A percentile compares a stretch with the other conserved stretches of the same genome.
phyloP scores from a whole-genome alignment of 2,888 invertebrate genomes.

The Sesamia inferens region DNA sequence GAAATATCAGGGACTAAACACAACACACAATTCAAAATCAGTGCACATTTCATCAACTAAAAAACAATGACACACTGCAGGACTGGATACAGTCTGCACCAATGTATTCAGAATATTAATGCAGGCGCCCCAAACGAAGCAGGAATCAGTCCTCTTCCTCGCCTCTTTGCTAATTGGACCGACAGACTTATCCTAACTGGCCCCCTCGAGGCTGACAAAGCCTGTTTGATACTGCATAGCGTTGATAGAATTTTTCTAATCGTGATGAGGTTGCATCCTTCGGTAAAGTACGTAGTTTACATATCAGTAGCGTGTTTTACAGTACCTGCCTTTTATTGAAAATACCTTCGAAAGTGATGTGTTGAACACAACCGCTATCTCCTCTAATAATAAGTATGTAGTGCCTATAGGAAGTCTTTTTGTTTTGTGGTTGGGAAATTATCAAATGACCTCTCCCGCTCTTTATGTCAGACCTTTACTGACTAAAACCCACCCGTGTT shows the following conservation, averaged over 20 bases:
- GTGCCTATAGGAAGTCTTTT: too few relatives aligned
- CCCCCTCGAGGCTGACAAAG: constrained; percentile 32
- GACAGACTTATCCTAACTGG: constrained; percentile 25
- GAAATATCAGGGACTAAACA: not conserved
- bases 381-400: not conserved
- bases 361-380: not conserved
- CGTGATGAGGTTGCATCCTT: not conserved
- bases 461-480: not conserved
- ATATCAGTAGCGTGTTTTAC: not conserved
- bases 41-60: constrained; percentile 32
- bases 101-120: constrained; percentile 56
- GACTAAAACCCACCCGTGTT: too few relatives aligned
- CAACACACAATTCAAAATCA: constrained; percentile 5
- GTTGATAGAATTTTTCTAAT: constrained; percentile 20
- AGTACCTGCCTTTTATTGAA: too few relatives aligned
- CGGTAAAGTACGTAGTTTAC: not conserved
- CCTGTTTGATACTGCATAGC: constrained; percentile 25
- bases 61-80: constrained; percentile 18
- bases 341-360: too few relatives aligned
- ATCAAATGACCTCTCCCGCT: too few relatives aligned
- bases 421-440: too few relatives aligned
- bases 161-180: constrained; percentile 47
- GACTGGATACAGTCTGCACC: constrained; percentile 12
- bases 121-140: constrained; percentile 38
- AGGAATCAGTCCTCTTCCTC: constrained; percentile 46